Base-by-base conservation (phyloP, 2,797 vertebrate genomes). In the Corythornis leucogaster region DNA sequence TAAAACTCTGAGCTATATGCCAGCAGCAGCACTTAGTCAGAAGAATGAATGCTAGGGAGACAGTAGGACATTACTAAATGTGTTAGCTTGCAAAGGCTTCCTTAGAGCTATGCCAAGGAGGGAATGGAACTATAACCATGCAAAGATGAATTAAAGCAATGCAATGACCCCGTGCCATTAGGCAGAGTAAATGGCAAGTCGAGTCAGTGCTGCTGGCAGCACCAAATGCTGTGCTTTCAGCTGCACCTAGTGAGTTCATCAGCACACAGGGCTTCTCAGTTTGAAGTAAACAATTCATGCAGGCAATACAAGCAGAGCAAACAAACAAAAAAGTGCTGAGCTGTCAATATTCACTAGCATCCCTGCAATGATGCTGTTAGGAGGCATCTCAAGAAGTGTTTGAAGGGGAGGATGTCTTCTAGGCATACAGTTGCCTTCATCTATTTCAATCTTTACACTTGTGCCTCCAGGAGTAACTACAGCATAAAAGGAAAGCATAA, bases 381-480 rank as follows among this genome's bases (percentile, higher is more conserved):
- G 66, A 92, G n/a, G 48, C 67, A 75, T 85, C 85, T 78, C 43
- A 54, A 91, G 87, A 91, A 82, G 46, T 40, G 77, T 95, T 85
- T 83, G 67, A 95, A 90, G 58, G 61, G 62, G 48, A 85, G 55
- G 66, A 89, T 95, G 74, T 93, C 91, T 96, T 95, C 89, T 67
- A 92, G 92, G 79, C 92, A 66, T 75, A 48, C 43, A 68, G 26
- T 31, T 93, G 68, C 50, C 94, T 94, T 93, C 30, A 73, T 85
- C 73, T 95, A 31, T 63, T 93, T 87, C 89, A 61, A 38, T 91
- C 81, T 89, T 95, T 85, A 90, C 81, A 78, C 80, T 87, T 85
- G 17, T 82, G 69, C 84, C 89, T 87, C 31, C 46, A 87, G 82
- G 66, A 83, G 18, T 76, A 59, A 73, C 59, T 92, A 81, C 30